Evolutionary conservation across 2,888 invertebrate species (phyloP).

Genomic region (Mesorhabditis spiculigera): DNA sequence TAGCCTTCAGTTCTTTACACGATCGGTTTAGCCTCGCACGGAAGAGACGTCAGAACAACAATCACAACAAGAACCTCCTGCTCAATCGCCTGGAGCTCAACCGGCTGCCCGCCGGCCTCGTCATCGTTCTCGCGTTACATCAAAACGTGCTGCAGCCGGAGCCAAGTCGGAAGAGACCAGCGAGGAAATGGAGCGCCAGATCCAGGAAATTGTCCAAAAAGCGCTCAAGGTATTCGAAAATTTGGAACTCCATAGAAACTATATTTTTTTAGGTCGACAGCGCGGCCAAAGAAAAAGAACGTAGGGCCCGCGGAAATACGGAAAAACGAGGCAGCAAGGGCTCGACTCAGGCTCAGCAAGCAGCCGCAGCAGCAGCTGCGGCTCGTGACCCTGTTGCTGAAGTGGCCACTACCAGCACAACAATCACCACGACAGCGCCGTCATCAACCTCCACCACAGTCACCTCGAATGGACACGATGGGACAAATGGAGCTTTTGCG

Average conservation of each 20-base stretch:
- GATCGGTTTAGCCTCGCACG: neutral
- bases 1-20: neutral
- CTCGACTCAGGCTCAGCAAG: neutral
- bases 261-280: conserved; percentile 31
- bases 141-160: conserved; percentile 19
- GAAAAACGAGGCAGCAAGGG: conserved; percentile 2
- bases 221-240: conserved; percentile 11
- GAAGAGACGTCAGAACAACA: neutral
- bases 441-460: too few relatives aligned
- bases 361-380: neutral
- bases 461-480: too few relatives aligned
- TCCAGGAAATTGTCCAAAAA: conserved; percentile 34
- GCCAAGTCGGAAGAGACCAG: conserved; percentile 23
- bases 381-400: too few relatives aligned
- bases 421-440: too few relatives aligned
- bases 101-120: conserved; percentile 9
- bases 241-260: neutral
- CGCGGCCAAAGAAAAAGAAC: conserved; percentile 36
- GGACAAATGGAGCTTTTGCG: too few relatives aligned
- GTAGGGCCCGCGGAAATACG: conserved; percentile 26
- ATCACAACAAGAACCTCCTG: neutral
- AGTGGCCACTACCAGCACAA: too few relatives aligned
- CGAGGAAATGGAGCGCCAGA: conserved; percentile 35
- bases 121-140: conserved; percentile 12
- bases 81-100: neutral